These are phyloP conservation scores for Prunella fulvescens DNA, from an alignment of 2,113 vertebrate species.

Conservation along the genomic window DNA sequence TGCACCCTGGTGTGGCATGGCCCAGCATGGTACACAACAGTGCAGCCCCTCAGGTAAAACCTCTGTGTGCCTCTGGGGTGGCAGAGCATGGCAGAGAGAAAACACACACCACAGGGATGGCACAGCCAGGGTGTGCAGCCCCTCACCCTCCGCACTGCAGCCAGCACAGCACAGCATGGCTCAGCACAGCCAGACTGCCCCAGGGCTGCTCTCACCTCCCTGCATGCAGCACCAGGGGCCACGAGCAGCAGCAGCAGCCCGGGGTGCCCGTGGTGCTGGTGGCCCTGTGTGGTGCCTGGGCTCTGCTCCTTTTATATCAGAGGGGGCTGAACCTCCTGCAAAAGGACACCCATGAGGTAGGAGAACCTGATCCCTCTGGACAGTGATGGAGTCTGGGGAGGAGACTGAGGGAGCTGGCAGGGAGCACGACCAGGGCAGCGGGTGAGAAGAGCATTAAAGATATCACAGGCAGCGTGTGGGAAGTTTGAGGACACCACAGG, in stretches of 20 bases:
- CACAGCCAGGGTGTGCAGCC: accelerated
- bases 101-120: background rate
- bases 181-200: accelerated
- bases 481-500: background rate
- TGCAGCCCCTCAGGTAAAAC: background rate
- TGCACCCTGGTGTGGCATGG: background rate
- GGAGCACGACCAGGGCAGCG: background rate
- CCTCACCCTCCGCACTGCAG: accelerated
- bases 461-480: background rate
- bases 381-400: background rate
- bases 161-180: accelerated
- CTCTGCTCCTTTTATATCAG: background rate
- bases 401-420: background rate
- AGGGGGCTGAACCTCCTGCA: background rate
- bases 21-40: accelerated
- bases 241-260: background rate
- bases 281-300: accelerated
- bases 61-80: background rate
- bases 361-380: accelerated
- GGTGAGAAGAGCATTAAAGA: background rate
- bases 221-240: accelerated
- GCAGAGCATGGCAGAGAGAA: background rate
- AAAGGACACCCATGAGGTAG: background rate
- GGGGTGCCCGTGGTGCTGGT: accelerated
- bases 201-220: background rate